Evolutionary conservation across 1,140 invertebrate species (phyloP).

Genomic region (Ericerus pela): DNA sequence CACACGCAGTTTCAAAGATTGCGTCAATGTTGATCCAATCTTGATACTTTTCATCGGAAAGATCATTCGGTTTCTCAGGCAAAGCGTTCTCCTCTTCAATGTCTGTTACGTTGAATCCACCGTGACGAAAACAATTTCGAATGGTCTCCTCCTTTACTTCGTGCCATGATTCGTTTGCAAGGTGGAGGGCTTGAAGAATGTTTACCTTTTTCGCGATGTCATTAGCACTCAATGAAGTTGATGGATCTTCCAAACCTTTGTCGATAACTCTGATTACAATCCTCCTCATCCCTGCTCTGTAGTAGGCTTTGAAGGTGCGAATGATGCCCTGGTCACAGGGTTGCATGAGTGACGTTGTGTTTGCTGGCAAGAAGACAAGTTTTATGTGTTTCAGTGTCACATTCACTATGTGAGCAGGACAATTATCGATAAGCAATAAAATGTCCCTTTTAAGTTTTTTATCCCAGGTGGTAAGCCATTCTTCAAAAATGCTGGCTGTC

Average conservation of each 20-base stretch:
- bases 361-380: constrained; percentile 30
- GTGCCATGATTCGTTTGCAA: not conserved
- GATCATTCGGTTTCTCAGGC: no score
- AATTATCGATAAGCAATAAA: constrained; percentile 31
- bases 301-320: constrained; percentile 15
- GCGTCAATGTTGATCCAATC: no score
- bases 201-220: not conserved
- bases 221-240: not conserved
- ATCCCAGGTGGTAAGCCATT: not conserved
- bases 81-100: no score
- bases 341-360: constrained; percentile 29
- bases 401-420: constrained; percentile 24
- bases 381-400: constrained; percentile 24
- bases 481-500: constrained; percentile 10
- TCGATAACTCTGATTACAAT: not conserved
- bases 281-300: not conserved
- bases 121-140: constrained; percentile 4
- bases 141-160: not conserved
- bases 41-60: no score
- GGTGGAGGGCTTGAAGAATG: not conserved
- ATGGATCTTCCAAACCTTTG: not conserved
- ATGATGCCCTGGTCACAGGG: no score
- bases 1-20: no score
- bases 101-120: no score
- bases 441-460: not conserved